phyloP scores from a whole-genome alignment of 2,113 vertebrate species.

The Columba livia region DNA sequence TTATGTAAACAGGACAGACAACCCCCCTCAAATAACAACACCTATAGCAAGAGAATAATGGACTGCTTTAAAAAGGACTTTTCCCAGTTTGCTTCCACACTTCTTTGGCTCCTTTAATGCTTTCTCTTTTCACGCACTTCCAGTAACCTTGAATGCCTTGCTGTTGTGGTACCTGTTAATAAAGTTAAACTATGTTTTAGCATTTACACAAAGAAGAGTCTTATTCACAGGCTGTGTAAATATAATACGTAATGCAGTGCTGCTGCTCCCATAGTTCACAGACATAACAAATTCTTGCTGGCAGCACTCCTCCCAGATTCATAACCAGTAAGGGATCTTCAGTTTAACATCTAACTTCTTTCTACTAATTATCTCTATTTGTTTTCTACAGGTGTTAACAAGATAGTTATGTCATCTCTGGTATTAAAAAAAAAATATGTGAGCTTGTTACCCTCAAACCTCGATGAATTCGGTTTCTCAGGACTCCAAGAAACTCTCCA shows the following conservation, averaged over 20 bases:
- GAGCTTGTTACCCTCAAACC: conserved; percentile 87
- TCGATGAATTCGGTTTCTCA: conserved; percentile 91
- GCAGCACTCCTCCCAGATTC: not conserved
- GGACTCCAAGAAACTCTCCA: conserved; percentile 89
- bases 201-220: not conserved
- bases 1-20: conserved; percentile 53
- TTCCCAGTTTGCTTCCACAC: conserved; percentile 80
- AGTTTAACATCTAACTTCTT: not conserved
- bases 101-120: conserved; percentile 91
- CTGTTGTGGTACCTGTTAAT: conserved; percentile 85
- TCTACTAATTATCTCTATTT: not conserved
- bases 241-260: not conserved
- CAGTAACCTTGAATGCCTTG: conserved; percentile 88
- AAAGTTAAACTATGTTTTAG: conserved; percentile 19
- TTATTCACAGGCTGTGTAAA: not conserved
- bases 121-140: conserved; percentile 96
- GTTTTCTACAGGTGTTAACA: not conserved
- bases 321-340: not conserved
- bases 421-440: not conserved
- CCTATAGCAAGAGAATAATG: not conserved
- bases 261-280: not conserved
- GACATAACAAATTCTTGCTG: not conserved
- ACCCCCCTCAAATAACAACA: not conserved
- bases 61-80: conserved; percentile 79
- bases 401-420: not conserved